Base-by-base conservation (phyloP, 1,140 invertebrate genomes). In the Neodiprion lecontei region DNA sequence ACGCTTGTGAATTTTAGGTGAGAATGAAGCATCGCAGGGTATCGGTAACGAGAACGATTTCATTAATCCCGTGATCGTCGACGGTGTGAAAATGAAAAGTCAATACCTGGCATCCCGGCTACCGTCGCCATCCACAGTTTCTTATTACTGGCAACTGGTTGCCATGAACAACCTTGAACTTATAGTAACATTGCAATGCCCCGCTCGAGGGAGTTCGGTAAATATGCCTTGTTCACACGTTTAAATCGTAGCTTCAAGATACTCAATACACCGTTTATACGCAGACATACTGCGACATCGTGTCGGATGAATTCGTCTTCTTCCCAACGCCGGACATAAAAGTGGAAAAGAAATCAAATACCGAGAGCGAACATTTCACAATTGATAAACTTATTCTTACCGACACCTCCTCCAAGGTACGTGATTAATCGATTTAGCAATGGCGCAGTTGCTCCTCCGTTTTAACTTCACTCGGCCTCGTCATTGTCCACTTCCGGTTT, bases 91-190 rank as follows among this genome's bases (percentile, higher is more conserved):
- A 67, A 91, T 93, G 67, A 92, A 93, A 76, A 93, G 93, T 79
- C 91, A 92, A 48, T 97, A 96, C 83, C 93, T 97, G 66, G 95
- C 95, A 1, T 95, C 96, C 0, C 96, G 97, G 87, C 94, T 96
- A 1, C 97, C 97, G 23, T 87, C 98, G 79, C 94, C 95, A 73
- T 94, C 94, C 81, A 98, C 97, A 71, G 93, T 95, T 84, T 91
- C 91, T 66, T 96, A 98, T 89, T 98, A 98, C 88, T 98, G 97
- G 97, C 92, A 94, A 82, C 97, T 98, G 96, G 84, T 95, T 21
- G 91, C 91, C 73, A 92, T 94, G 80, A 90, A 93, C 65, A 90
- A 91, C 81, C 88, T 93, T 10, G 87, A 89, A 72, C 90, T 91
- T 11, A 88, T 94, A 17, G 90, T 93, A 14, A 92, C 93, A 90